Evolutionary conservation across 2,113 vertebrate genomes (phyloP).

Genomic region (Engraulis encrasicolus): DNA sequence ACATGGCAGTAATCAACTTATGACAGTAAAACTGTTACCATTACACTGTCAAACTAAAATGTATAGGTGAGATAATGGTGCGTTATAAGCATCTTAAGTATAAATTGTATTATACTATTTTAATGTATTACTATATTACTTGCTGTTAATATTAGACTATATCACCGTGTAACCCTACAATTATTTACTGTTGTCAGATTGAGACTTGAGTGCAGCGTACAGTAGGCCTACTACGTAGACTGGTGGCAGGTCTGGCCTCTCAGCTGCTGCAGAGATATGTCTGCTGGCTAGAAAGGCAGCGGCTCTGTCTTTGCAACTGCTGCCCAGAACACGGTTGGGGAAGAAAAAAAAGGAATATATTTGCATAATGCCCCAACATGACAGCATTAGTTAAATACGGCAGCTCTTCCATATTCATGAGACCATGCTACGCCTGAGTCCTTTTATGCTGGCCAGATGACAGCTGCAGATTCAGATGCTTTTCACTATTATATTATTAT

Average conservation of each 20-base stretch:
- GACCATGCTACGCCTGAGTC: neutral
- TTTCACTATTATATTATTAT: no score
- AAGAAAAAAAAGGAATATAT: constrained; percentile 28
- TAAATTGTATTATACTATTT: neutral
- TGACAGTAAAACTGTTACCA: neutral
- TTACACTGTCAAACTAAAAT: neutral
- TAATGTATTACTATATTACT: no score
- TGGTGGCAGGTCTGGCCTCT: neutral
- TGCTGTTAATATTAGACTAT: no score
- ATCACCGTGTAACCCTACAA: no score
- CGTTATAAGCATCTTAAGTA: neutral
- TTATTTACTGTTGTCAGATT: neutral
- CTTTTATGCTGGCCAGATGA: constrained; percentile 10
- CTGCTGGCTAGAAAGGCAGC: constrained; percentile 1
- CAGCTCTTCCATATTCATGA: constrained; percentile 41
- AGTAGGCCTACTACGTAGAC: neutral
- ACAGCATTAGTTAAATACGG: constrained; percentile 31
- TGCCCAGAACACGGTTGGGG: neutral
- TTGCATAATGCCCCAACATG: constrained; percentile 28
- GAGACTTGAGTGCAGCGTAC: neutral
- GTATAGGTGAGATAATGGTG: neutral
- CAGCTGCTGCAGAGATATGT: constrained; percentile 11
- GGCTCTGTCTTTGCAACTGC: constrained; percentile 13
- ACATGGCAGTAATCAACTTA: no score
- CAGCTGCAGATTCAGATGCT: neutral